Percentiles rank a stretch among this genome's conserved stretches.
Evolutionary conservation across 1,140 invertebrate species (phyloP).

Genomic region (Antheraea pernyi): DNA sequence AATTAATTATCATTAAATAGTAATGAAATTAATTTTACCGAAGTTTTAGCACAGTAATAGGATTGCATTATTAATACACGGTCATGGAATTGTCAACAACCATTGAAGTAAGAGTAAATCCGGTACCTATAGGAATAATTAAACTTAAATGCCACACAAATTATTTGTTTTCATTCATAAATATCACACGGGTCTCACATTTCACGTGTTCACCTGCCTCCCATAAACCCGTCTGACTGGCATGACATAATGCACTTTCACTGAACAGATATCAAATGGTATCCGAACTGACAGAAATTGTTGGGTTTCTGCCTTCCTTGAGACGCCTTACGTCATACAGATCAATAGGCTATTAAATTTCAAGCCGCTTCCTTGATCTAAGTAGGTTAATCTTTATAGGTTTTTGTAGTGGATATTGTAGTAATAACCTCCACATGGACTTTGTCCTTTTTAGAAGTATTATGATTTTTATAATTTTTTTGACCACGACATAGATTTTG

Average conservation of each 20-base stretch:
- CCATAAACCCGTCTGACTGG: neutral
- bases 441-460: too few species aligned
- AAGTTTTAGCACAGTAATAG: too few species aligned
- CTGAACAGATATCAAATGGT: slow-evolving; percentile 7
- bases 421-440: too few species aligned
- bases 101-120: neutral
- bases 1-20: too few species aligned
- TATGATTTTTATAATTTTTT: too few species aligned
- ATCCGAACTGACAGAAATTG: neutral
- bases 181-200: slow-evolving; percentile 7
- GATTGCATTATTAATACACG: too few species aligned
- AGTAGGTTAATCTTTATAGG: neutral
- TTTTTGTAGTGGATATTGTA: too few species aligned
- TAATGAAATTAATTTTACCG: too few species aligned
- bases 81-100: too few species aligned
- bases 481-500: too few species aligned
- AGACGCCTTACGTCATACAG: neutral
- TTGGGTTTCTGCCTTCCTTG: slow-evolving; percentile 7
- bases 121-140: neutral
- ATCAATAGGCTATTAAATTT: neutral
- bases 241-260: slow-evolving; percentile 8
- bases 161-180: neutral
- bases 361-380: slow-evolving; percentile 3
- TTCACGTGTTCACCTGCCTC: neutral
- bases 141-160: neutral